These are phyloP conservation scores for Apocrypta bakeri DNA, from an alignment of 1,140 invertebrate species.

Conservation along the genomic window DNA sequence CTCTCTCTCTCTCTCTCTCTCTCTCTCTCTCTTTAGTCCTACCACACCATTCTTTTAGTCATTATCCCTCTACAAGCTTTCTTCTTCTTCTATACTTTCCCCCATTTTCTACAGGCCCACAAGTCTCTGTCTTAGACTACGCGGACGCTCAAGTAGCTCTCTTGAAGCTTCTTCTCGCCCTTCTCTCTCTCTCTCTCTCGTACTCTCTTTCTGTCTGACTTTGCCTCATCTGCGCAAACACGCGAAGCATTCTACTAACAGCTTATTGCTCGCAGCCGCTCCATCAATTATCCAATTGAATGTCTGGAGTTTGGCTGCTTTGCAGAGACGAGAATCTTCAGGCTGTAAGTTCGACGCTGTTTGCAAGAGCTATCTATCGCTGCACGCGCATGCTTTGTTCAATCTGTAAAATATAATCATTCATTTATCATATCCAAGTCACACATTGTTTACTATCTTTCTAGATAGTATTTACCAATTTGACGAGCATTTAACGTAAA, in stretches of 20 bases:
- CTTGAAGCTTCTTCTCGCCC: neutral
- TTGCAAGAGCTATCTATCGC: neutral
- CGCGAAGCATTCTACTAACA: constrained; percentile 2
- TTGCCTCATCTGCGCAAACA: constrained; percentile 16
- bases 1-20: neutral
- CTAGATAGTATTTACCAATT: too few species aligned
- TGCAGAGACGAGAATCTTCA: neutral
- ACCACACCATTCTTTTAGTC: neutral
- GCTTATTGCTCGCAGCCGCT: constrained; percentile 28
- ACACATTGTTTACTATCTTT: too few species aligned
- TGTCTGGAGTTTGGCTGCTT: neutral
- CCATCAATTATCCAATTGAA: constrained; percentile 43
- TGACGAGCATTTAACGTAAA: too few species aligned
- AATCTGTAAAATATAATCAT: neutral
- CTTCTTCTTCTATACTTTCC: neutral
- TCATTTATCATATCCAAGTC: too few species aligned
- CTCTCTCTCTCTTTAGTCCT: neutral
- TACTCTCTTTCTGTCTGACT: neutral
- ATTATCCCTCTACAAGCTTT: neutral
- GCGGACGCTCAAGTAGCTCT: constrained; percentile 13
- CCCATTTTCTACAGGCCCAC: neutral
- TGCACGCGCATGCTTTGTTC: neutral
- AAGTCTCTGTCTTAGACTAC: constrained; percentile 1
- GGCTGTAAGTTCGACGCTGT: neutral
- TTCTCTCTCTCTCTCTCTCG: neutral